Base-by-base conservation (phyloP, 1,140 invertebrate genomes). In the Carcinoscorpius rotundicauda region DNA sequence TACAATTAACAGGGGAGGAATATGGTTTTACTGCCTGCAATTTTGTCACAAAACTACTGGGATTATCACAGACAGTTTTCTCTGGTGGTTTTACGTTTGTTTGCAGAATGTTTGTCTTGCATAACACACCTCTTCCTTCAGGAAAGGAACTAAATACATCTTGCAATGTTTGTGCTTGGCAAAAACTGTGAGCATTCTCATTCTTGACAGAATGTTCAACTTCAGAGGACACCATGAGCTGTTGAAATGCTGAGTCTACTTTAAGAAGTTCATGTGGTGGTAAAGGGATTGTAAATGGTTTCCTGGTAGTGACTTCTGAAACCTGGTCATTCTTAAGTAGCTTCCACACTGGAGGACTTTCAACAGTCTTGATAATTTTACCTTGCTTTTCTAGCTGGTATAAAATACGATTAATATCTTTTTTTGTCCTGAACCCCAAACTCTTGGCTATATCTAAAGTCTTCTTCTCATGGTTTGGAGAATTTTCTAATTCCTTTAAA, bases 361-460 rank as follows among this genome's bases (percentile, higher is more conserved):
- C 67, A 61, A 63, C 64, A 6, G 70, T 69, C 68, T 73, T 70
- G 9, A 51, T 69, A 29, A 75, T 67, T 4, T 70, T 63, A 49
- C 70, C 65, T 64, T 72, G 68, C 57, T 67, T 66, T 56, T 71
- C 67, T 61, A 75, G 63, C 8, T 65, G 66, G 58, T 75, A 75
- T 11, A 75, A 64, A 4, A 70, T 64, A 9, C 70, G 72, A 64
- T 75, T 75, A 10, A 73, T 71, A 51, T 74, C 72, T 59, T 72
- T 70, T 49, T 72, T 72, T 49, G 69, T 71, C 50, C 64, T 64
- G 4, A 73, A 69, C 59, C 72, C 71, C 49, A 75, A 62, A 53
- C 60, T 63, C 64, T 70, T 72, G 8, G 72, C 72, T 11, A 75
- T 64, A 52, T 74, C 72, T 51, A 69, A 69, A 48, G 73, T 70